phyloP scores from a whole-genome alignment of 2,113 vertebrate species.

The Sardina pilchardus region DNA sequence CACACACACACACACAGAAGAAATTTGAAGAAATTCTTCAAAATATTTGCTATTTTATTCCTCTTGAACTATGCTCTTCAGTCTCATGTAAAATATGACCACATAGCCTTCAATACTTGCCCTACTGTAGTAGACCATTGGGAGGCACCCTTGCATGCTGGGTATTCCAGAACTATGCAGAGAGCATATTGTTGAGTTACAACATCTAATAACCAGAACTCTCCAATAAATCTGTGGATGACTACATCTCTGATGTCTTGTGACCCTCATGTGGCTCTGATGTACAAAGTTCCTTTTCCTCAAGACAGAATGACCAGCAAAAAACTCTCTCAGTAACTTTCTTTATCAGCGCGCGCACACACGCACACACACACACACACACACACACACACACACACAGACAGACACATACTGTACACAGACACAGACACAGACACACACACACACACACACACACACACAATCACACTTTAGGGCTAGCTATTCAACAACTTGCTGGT shows the following conservation, averaged over 20 bases:
- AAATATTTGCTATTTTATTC: too few species aligned
- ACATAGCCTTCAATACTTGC: neutral
- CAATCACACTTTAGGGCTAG: neutral
- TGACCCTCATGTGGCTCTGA: conserved; percentile 22
- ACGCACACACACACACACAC: neutral
- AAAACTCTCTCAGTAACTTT: neutral
- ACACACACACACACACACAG: neutral
- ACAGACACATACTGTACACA: too few species aligned
- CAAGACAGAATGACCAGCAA: neutral
- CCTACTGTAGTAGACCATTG: neutral
- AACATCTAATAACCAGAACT: neutral
- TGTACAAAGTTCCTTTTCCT: conserved; percentile 3
- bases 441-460: neutral
- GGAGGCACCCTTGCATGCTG: neutral
- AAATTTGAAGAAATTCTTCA: too few species aligned
- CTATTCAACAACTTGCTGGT: neutral
- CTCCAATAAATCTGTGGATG: conserved; percentile 10
- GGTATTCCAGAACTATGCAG: neutral
- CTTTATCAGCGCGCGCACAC: neutral
- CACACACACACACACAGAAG: neutral
- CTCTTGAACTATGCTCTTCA: too few species aligned
- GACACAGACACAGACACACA: neutral
- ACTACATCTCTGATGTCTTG: neutral
- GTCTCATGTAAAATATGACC: neutral
- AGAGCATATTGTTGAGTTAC: neutral